phyloP scores from a whole-genome alignment of 2,888 invertebrate genomes.

The Sphaerophoria rueppellii region DNA sequence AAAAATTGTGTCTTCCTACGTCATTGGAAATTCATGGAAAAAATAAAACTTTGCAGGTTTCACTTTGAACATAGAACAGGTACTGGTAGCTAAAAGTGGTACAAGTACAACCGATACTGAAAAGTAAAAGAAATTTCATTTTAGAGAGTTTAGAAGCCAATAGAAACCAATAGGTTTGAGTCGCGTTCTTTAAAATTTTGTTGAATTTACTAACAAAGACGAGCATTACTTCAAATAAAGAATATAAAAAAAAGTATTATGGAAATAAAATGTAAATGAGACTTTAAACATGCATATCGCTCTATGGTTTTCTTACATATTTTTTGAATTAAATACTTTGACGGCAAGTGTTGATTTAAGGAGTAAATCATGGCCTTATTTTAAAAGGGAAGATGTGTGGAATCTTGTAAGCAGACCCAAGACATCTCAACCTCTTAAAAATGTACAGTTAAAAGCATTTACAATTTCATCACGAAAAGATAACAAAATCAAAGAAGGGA shows the following conservation, averaged over 20 bases:
- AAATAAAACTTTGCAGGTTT: conserved; percentile 9
- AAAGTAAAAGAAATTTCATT: conserved; percentile 10
- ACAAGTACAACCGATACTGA: conserved; percentile 17
- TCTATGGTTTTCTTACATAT: conserved; percentile 25
- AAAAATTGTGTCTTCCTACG: conserved; percentile 1
- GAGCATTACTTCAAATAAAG: background rate
- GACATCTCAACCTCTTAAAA: background rate
- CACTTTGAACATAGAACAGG: conserved; percentile 21
- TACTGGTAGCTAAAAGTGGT: conserved; percentile 47
- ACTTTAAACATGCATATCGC: conserved; percentile 6
- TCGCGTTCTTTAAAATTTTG: background rate
- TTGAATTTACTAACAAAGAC: background rate
- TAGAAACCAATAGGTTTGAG: background rate
- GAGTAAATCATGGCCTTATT: conserved; percentile 77
- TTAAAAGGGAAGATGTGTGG: conserved; percentile 81
- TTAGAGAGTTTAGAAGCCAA: conserved; percentile 46
- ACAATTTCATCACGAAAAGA: background rate
- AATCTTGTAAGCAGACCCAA: conserved; percentile 67
- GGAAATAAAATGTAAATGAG: background rate
- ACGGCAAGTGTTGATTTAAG: conserved; percentile 30
- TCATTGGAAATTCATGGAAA: conserved; percentile 9
- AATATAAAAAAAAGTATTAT: background rate
- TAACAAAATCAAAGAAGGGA: conserved; percentile 24
- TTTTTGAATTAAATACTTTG: background rate
- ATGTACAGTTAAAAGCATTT: background rate